Evolutionary conservation across 2,888 invertebrate genomes (phyloP), one percentile per base, ranked within the genome.

Genomic region (Salpingus planirostris): DNA sequence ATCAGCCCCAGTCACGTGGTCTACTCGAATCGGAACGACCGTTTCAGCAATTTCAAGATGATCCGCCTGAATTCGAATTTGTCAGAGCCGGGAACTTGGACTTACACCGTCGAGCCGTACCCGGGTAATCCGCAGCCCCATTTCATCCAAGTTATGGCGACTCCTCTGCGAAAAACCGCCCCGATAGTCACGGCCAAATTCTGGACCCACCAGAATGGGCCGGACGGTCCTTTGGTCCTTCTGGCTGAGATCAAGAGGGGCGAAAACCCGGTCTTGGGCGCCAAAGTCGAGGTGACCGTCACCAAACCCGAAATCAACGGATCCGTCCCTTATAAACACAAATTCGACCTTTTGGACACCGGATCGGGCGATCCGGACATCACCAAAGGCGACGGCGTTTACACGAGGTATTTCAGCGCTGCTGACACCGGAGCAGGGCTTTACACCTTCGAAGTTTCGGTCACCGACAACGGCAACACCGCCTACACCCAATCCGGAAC

Each of bases 351-450:
- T 2, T 54, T 71, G 27, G 78, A 77, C 54, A 71, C 69, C 24
- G 78, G 77, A 6, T 67, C 70, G 44, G 76, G 75, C 38, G 78
- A 78, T 60, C 76, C 78, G 0, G 80, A 80, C 54, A 66, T 78
- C 13, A 71, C 70, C 12, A 69, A 67, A 53, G 72, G 73, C 1
- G 80, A 80, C 56, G 79, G 80, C 1, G 66, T 79, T 7, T 80
- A 80, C 50, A 72, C 77, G 1, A 65, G 75, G 24, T 77, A 75
- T 52, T 72, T 74, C 43, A 68, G 64, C 38, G 67, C 71, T n/a
- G 60, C 62, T 3, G 57, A 59, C 12, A 60, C 63, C 26, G 66
- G 67, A 18, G 58, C 66, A 1, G 71, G 72, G 10, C 50, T 63
- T 18, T 72, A 71, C 47, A 69, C 64, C 3, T 70, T 73, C 42